These are phyloP conservation scores for Bolinopsis microptera DNA, from an alignment of 37 sponge, comb jelly and placozoan genomes.

Conservation along the genomic window DNA sequence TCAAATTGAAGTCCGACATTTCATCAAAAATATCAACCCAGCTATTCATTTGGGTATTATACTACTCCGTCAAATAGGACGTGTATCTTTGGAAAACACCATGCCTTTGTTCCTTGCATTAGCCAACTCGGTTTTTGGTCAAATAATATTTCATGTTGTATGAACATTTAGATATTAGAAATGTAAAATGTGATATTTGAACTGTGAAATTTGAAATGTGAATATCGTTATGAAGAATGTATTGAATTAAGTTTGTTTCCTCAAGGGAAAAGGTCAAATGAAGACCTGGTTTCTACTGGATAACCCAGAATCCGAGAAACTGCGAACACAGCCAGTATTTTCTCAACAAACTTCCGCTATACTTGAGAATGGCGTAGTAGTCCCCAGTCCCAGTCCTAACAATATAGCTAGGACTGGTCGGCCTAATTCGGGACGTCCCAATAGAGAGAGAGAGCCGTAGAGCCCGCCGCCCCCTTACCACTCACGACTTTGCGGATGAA, in stretches of 20 bases:
- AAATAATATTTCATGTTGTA: too few relatives aligned
- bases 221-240: too few relatives aligned
- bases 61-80: too few relatives aligned
- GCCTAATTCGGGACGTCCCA: background rate
- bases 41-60: too few relatives aligned
- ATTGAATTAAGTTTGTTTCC: background rate
- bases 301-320: background rate
- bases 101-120: too few relatives aligned
- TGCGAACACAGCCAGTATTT: background rate
- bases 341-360: background rate
- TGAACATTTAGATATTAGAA: too few relatives aligned
- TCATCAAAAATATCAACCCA: too few relatives aligned
- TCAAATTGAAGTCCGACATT: too few relatives aligned
- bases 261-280: slow-evolving; percentile 83
- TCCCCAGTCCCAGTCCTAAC: background rate
- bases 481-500: background rate
- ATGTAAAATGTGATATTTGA: too few relatives aligned
- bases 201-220: too few relatives aligned
- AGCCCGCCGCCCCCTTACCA: background rate
- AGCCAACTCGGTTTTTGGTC: too few relatives aligned
- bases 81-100: too few relatives aligned
- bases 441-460: background rate
- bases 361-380: background rate
- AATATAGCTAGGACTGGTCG: background rate
- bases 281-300: slow-evolving; percentile 75